Evolutionary conservation across 2,113 vertebrate species (phyloP), one percentile per base, ranked within the genome.

Genomic region (Peucedramus taeniatus): DNA sequence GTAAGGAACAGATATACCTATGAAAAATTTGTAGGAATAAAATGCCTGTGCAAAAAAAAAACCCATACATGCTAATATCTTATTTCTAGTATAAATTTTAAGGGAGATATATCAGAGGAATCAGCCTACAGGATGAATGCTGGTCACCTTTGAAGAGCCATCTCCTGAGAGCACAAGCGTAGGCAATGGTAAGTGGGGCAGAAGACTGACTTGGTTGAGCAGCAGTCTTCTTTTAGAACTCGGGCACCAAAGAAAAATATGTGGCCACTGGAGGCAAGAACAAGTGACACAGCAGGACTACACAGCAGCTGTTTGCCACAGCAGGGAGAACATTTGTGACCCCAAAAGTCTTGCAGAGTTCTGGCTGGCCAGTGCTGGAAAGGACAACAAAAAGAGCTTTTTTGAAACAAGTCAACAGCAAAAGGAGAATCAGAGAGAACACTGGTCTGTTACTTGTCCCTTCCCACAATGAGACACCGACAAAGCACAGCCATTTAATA

Each of bases 101-200:
- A 61, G 6, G 4, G 8, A 10, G 1, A 42, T 31, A 5, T 22
- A 53, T 15, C 11, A 66, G 11, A 68, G 26, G 37, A 76, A 59
- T 37, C 17, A 86, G 17, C 3, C 7, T 44, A 51, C 17, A 51
- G 37, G 11, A 51, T 37, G 17, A 50, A 68, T 37, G 53, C 21
- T 50, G 6, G 33, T 59, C 37, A 60, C 14, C 37, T 51, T 12
- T 19, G 27, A 51, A 68, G 7, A 37, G 21, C 17, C 21, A 35
- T 31, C 11, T 37, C 21, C 26, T 0, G 1, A 50, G 9, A 37
- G 14, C 14, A 59, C 27, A 60, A 3, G 13, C 3, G 3, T 18
- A 42, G 44, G 13, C 31, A 59, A 42, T n/a, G 13, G 21, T 37
- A 59, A 51, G 26, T 12, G 5, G 15, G 33, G 37, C 18, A 60